phyloP scores from a whole-genome alignment of 1,140 invertebrate species.

The Armadillidium nasatum region DNA sequence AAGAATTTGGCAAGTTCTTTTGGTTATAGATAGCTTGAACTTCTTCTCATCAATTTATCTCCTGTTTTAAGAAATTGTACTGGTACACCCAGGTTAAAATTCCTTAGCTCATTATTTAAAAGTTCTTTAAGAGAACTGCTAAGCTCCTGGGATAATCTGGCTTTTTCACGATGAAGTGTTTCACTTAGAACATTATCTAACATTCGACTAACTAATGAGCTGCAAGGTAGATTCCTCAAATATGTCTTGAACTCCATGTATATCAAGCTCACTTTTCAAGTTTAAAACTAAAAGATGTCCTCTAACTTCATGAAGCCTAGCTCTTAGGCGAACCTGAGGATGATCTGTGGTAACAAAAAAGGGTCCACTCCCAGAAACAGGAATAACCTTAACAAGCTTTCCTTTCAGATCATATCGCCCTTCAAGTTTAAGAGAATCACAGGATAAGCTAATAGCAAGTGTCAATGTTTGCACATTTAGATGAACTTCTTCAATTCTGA shows the following conservation, averaged over 20 bases:
- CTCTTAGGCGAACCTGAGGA: neutral
- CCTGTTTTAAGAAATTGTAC: neutral
- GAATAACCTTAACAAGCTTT: conserved; percentile 17
- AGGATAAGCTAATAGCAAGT: neutral
- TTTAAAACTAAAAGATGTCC: neutral
- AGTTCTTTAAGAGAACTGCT: neutral
- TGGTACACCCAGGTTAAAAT: neutral
- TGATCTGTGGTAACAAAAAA: neutral
- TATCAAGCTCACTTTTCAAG: neutral
- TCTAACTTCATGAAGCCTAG: neutral
- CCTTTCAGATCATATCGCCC: neutral
- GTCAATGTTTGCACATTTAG: conserved; percentile 11
- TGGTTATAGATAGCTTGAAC: neutral
- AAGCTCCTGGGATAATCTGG: neutral
- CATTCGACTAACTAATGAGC: neutral
- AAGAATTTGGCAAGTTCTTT: too few relatives aligned
- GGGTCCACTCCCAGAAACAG: neutral
- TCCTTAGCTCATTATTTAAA: neutral
- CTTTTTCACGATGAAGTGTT: neutral
- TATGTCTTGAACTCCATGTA: neutral
- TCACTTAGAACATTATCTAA: neutral
- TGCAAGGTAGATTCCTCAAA: neutral
- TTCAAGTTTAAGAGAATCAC: neutral
- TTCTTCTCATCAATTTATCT: neutral
- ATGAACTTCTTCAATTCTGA: conserved; percentile 3